These are phyloP conservation scores for Drosophila pallidifrons DNA, from an alignment of 1,140 invertebrate species.

Conservation along the genomic window DNA sequence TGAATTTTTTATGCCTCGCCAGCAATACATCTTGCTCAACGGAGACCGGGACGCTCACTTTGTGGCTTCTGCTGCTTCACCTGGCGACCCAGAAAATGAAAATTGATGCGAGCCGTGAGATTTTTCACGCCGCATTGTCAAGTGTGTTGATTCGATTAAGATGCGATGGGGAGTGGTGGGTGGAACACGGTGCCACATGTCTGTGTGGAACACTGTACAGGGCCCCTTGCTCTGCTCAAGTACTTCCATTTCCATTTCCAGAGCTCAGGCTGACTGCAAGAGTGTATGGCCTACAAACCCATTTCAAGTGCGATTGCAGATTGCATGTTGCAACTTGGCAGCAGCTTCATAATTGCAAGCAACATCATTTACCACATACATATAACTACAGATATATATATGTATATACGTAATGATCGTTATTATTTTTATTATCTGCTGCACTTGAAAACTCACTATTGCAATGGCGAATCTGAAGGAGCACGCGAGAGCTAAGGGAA, in stretches of 20 bases:
- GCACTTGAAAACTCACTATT: constrained; percentile 47
- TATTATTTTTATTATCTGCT: constrained; percentile 48
- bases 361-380: constrained; percentile 20
- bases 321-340: constrained; percentile 39
- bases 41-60: constrained; percentile 22
- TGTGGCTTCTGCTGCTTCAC: constrained; percentile 24
- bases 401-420: neutral
- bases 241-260: constrained; percentile 20
- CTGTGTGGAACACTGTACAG: neutral
- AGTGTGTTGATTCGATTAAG: constrained; percentile 76
- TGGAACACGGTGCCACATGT: neutral
- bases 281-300: constrained; percentile 59
- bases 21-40: constrained; percentile 46
- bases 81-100: constrained; percentile 57
- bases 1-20: constrained; percentile 68
- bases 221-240: neutral
- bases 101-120: constrained; percentile 71
- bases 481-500: constrained; percentile 59
- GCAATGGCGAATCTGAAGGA: constrained; percentile 35
- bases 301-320: constrained; percentile 60
- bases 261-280: neutral
- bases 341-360: constrained; percentile 24
- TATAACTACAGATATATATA: constrained; percentile 7
- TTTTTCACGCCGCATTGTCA: constrained; percentile 74
- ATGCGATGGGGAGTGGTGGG: constrained; percentile 3